phyloP scores from a whole-genome alignment of 2,888 invertebrate genomes.

The Byasa hedistus region DNA sequence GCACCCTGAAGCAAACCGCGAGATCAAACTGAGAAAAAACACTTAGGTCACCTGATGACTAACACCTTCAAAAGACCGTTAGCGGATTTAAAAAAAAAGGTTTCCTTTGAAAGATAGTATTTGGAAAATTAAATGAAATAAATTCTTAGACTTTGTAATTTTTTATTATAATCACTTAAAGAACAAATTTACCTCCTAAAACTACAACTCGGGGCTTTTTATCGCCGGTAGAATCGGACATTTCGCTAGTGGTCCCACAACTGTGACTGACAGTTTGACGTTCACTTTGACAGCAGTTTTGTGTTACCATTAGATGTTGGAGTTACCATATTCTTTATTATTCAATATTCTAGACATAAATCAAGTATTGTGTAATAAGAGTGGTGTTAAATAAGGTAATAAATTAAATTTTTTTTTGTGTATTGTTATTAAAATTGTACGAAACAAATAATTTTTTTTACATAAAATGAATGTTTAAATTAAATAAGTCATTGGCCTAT shows the following conservation, averaged over 20 bases:
- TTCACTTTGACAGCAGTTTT: conserved; percentile 18
- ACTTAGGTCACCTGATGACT: conserved; percentile 62
- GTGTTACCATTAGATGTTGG: conserved; percentile 6
- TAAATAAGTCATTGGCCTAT: no score
- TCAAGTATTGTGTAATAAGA: no score
- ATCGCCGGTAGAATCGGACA: conserved; percentile 71
- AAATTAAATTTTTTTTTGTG: no score
- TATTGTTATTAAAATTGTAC: no score
- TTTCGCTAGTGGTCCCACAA: conserved; percentile 59
- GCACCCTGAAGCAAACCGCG: conserved; percentile 84
- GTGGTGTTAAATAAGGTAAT: no score
- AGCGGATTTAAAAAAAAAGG: conserved; percentile 47
- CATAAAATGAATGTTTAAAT: no score
- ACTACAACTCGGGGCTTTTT: conserved; percentile 71
- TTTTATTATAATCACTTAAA: conserved; percentile 6
- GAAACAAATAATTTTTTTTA: no score
- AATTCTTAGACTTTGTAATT: no score
- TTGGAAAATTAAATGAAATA: no score
- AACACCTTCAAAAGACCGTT: conserved; percentile 66
- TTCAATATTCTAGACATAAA: no score
- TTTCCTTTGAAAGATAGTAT: no score
- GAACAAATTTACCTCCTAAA: conserved; percentile 67
- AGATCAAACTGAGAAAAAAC: conserved; percentile 46
- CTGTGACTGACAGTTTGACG: conserved; percentile 43
- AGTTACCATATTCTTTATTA: not conserved